Percentiles rank a stretch among this genome's conserved stretches.
phyloP scores from a whole-genome alignment of 1,140 invertebrate species.

The Aphidius gifuensis region DNA sequence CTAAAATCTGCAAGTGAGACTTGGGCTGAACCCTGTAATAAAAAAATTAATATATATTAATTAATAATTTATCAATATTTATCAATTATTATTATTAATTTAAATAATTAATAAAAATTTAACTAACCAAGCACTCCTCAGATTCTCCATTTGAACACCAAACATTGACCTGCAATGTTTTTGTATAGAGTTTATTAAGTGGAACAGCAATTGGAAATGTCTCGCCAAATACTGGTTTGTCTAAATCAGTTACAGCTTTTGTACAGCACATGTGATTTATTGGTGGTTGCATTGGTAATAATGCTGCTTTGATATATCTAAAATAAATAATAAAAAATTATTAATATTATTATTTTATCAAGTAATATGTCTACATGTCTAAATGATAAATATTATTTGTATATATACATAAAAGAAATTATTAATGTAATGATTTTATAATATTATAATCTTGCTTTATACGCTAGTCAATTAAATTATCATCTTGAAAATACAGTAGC shows the following conservation, averaged over 20 bases:
- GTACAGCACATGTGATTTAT: slow-evolving; percentile 67
- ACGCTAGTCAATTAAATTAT: slow-evolving; percentile 18
- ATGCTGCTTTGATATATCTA: slow-evolving; percentile 76
- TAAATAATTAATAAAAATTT: slow-evolving; percentile 7
- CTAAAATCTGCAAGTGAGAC: slow-evolving; percentile 93
- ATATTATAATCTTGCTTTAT: not conserved
- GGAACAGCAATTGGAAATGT: slow-evolving; percentile 74
- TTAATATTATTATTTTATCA: slow-evolving; percentile 44
- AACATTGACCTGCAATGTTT: slow-evolving; percentile 87
- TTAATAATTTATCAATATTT: slow-evolving; percentile 15
- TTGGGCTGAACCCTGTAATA: slow-evolving; percentile 84
- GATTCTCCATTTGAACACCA: slow-evolving; percentile 67
- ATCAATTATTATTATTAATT: not conserved
- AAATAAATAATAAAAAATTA: slow-evolving; percentile 31
- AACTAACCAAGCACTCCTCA: slow-evolving; percentile 72
- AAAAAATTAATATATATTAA: slow-evolving; percentile 19
- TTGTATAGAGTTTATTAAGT: slow-evolving; percentile 72
- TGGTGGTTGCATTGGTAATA: slow-evolving; percentile 68
- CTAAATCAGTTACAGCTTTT: slow-evolving; percentile 68
- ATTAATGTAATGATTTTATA: no score
- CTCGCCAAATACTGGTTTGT: slow-evolving; percentile 78
- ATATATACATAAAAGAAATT: no score
- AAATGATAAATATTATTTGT: no score
- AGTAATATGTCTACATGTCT: not conserved
- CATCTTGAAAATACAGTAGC: not conserved